Percentiles rank a stretch among this genome's conserved stretches.
Evolutionary conservation across 2,113 vertebrate genomes (phyloP).

Genomic region (Mus pahari): DNA sequence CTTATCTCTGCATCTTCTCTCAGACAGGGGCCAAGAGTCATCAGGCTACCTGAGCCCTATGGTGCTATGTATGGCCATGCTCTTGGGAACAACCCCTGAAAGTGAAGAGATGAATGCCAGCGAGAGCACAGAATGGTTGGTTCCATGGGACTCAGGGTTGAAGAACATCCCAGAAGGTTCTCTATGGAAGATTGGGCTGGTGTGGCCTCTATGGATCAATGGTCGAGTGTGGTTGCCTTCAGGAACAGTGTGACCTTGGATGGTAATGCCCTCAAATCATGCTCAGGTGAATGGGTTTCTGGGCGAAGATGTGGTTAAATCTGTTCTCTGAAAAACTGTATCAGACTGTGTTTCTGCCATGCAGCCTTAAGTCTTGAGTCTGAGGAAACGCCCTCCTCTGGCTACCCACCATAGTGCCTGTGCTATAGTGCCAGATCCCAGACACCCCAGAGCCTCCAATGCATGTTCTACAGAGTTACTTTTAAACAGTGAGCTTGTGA

Average conservation of each 20-base stretch:
- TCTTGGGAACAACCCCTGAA: neutral
- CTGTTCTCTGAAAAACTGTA: neutral
- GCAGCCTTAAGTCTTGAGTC: no score
- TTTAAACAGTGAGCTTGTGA: neutral
- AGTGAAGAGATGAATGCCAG: no score
- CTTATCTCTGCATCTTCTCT: neutral
- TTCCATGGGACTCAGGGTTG: neutral
- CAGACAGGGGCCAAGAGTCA: neutral
- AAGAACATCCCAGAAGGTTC: neutral
- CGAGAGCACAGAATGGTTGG: neutral
- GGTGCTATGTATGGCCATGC: fast-evolving
- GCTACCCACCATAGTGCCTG: neutral
- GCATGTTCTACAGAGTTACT: neutral
- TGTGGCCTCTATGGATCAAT: neutral
- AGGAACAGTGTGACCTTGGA: neutral
- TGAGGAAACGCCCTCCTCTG: neutral
- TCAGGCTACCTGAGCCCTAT: neutral
- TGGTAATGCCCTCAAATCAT: neutral
- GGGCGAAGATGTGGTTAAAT: neutral
- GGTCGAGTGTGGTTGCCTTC: neutral
- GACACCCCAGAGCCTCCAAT: fast-evolving
- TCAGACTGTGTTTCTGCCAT: neutral
- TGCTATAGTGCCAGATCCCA: neutral
- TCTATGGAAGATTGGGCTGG: neutral
- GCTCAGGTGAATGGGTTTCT: neutral